A percentile compares a stretch with the other conserved stretches of the same genome.
phyloP scores from a whole-genome alignment of 2,113 vertebrate genomes.

The Nipponia nippon region DNA sequence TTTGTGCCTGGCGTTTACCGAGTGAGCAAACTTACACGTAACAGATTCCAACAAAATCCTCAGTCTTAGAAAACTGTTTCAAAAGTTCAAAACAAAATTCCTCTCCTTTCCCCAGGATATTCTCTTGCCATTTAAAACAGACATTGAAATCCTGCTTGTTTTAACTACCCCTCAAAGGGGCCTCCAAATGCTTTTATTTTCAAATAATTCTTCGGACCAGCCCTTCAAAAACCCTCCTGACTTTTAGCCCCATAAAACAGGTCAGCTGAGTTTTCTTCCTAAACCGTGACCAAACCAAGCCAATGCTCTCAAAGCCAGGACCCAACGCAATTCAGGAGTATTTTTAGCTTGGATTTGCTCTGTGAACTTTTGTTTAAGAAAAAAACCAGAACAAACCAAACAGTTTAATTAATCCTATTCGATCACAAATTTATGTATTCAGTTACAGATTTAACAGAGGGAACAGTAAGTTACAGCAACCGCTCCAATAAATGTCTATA shows the following conservation, averaged over 20 bases:
- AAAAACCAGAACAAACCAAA: background rate
- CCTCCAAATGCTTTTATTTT: background rate
- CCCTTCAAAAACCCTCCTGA: background rate
- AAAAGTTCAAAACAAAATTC: background rate
- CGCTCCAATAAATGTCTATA: background rate
- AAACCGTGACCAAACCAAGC: background rate
- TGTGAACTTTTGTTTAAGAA: background rate
- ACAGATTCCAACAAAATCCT: background rate
- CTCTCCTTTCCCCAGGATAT: background rate
- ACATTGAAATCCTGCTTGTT: background rate
- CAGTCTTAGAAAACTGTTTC: background rate
- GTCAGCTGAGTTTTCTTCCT: background rate
- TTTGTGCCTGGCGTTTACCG: background rate
- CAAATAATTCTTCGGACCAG: background rate
- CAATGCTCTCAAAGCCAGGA: background rate
- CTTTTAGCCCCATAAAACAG: background rate
- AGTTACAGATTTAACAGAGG: background rate
- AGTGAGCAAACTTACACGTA: accelerated
- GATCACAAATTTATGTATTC: background rate
- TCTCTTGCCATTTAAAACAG: background rate
- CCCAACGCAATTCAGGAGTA: background rate
- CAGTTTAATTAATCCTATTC: background rate
- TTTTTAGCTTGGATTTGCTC: background rate
- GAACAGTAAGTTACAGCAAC: background rate
- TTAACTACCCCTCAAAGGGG: background rate